These are phyloP conservation scores for Cylas formicarius DNA, from an alignment of 1,140 invertebrate species.

Conservation along the genomic window DNA sequence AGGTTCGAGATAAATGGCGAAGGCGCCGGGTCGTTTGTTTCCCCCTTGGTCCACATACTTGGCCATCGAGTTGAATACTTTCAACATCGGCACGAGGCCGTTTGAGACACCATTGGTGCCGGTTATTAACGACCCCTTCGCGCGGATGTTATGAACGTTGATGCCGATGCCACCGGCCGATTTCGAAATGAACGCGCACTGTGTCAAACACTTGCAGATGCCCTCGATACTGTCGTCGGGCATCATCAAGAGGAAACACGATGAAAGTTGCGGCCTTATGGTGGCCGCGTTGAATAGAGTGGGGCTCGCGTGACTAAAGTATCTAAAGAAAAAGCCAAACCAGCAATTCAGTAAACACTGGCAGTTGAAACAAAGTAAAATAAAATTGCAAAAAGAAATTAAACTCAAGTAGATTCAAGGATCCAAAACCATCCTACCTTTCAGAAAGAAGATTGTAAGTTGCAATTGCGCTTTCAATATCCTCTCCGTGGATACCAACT, in stretches of 20 bases:
- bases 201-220: slow-evolving; percentile 92
- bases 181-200: slow-evolving; percentile 95
- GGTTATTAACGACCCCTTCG: slow-evolving; percentile 84
- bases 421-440: too few relatives aligned
- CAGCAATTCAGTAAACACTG: too few relatives aligned
- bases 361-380: too few relatives aligned
- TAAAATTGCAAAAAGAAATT: too few relatives aligned
- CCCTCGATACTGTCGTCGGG: slow-evolving; percentile 95
- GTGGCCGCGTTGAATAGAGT: slow-evolving; percentile 96
- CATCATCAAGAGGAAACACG: slow-evolving; percentile 95
- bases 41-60: slow-evolving; percentile 98
- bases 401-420: too few relatives aligned
- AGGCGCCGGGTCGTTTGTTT: slow-evolving; percentile 97
- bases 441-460: slow-evolving; percentile 96
- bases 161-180: slow-evolving; percentile 95
- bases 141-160: slow-evolving; percentile 93
- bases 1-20: slow-evolving; percentile 96
- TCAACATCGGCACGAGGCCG: slow-evolving; percentile 94
- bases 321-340: too few relatives aligned
- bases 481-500: slow-evolving; percentile 89
- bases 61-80: slow-evolving; percentile 94
- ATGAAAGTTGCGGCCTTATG: slow-evolving; percentile 84
- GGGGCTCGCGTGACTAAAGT: slow-evolving; percentile 97
- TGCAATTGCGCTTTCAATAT: slow-evolving; percentile 90
- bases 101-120: slow-evolving; percentile 95